These are phyloP conservation scores for Hartigia nigra DNA, from an alignment of 2,888 invertebrate genomes.

Conservation along the genomic window DNA sequence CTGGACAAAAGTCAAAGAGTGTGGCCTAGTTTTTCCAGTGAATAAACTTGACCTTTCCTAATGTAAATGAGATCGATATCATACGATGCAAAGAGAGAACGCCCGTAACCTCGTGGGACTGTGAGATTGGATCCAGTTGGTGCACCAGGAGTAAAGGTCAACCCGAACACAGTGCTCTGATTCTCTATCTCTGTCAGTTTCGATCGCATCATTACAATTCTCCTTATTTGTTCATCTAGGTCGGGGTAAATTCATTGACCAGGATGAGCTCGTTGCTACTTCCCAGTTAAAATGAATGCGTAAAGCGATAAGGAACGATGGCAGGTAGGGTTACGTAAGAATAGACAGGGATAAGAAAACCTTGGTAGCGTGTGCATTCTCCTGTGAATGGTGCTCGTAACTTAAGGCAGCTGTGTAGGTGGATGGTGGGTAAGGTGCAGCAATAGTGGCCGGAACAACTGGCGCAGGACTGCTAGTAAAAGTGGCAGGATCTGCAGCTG, in stretches of 20 bases:
- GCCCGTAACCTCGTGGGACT: too few species aligned
- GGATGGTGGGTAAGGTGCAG: not conserved
- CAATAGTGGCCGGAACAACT: not conserved
- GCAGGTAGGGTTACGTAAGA: not conserved
- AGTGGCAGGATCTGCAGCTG: not conserved
- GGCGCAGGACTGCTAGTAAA: not conserved
- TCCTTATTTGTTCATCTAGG: not conserved
- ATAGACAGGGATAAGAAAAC: not conserved
- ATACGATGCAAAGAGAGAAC: not conserved
- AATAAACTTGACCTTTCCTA: not conserved
- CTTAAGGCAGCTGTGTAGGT: not conserved
- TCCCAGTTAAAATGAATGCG: not conserved
- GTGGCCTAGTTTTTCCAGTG: not conserved
- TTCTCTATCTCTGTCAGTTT: not conserved
- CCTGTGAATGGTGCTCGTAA: not conserved
- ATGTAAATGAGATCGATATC: not conserved
- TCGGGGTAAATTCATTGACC: not conserved
- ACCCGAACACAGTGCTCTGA: too few species aligned
- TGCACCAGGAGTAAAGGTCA: too few species aligned
- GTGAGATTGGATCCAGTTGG: too few species aligned
- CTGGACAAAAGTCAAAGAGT: not conserved
- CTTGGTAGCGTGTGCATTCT: not conserved
- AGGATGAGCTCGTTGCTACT: not conserved
- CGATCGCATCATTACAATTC: not conserved
- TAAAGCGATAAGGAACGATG: not conserved